These are phyloP conservation scores for Trichogramma evanescens DNA, from an alignment of 2,888 invertebrate species.

Conservation along the genomic window DNA sequence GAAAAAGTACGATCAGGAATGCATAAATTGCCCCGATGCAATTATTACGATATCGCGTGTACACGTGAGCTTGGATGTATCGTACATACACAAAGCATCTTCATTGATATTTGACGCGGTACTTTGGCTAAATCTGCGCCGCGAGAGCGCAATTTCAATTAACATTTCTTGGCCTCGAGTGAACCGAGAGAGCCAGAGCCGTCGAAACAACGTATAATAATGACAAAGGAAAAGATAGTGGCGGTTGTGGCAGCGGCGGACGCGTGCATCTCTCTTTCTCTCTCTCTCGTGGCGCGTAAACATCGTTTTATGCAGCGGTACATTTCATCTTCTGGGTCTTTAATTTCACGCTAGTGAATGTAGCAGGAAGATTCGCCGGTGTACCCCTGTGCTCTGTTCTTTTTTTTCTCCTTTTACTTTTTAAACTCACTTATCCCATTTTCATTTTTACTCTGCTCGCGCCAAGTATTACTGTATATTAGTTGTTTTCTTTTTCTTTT, in stretches of 20 bases:
- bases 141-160: slow-evolving; percentile 7
- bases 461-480: slow-evolving; percentile 10
- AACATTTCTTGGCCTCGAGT: slow-evolving; percentile 1
- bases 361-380: slow-evolving; percentile 10
- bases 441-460: slow-evolving; percentile 1
- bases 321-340: slow-evolving; percentile 29
- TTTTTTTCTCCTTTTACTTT: slow-evolving; percentile 9
- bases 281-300: slow-evolving; percentile 6
- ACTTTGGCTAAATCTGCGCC: background rate
- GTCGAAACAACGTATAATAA: background rate
- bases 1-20: too few species aligned
- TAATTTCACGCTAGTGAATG: slow-evolving; percentile 38
- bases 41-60: too few species aligned
- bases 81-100: too few species aligned
- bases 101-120: background rate
- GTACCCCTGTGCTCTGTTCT: background rate
- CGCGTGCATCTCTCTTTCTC: too few species aligned
- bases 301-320: slow-evolving; percentile 22
- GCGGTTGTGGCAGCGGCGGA: background rate
- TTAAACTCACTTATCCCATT: slow-evolving; percentile 6
- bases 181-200: background rate
- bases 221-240: slow-evolving; percentile 2
- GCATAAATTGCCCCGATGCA: too few species aligned
- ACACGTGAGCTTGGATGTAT: too few species aligned
- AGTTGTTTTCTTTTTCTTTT: slow-evolving; percentile 20